phyloP scores from a whole-genome alignment of 2,888 invertebrate species.

The Ennomos fuscantarius region DNA sequence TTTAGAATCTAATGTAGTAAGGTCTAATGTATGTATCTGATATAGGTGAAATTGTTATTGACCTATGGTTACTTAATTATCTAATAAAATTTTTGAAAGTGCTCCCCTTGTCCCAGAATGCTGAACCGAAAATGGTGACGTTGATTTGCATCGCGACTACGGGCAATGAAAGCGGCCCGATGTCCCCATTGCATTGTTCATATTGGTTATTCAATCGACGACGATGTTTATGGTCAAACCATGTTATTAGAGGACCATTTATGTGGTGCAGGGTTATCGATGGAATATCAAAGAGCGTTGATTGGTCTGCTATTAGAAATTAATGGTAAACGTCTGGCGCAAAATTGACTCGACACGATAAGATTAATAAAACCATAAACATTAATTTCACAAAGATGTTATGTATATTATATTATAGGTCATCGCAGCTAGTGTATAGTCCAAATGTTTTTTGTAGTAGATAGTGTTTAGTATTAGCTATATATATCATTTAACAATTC shows the following conservation, averaged over 20 bases:
- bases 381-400: too few species aligned
- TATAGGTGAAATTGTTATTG: too few species aligned
- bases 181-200: slow-evolving; percentile 58
- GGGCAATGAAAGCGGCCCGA: slow-evolving; percentile 55
- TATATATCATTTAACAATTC: too few species aligned
- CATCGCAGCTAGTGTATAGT: too few species aligned
- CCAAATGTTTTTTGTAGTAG: too few species aligned
- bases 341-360: slow-evolving; percentile 2
- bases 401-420: too few species aligned
- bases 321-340: slow-evolving; percentile 25
- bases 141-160: slow-evolving; percentile 42
- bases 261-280: slow-evolving; percentile 35
- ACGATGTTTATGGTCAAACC: slow-evolving; percentile 49
- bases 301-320: slow-evolving; percentile 47
- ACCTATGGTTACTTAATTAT: not conserved
- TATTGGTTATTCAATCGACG: slow-evolving; percentile 48
- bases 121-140: slow-evolving; percentile 50
- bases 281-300: slow-evolving; percentile 45
- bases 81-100: slow-evolving; percentile 38
- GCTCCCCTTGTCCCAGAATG: slow-evolving; percentile 43
- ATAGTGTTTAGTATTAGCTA: too few species aligned
- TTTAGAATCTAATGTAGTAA: too few species aligned
- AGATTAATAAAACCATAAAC: too few species aligned
- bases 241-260: slow-evolving; percentile 52
- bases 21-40: too few species aligned